Conservation (phyloP, 2,888 invertebrate genomes). For the Acleris laterana region DNA sequence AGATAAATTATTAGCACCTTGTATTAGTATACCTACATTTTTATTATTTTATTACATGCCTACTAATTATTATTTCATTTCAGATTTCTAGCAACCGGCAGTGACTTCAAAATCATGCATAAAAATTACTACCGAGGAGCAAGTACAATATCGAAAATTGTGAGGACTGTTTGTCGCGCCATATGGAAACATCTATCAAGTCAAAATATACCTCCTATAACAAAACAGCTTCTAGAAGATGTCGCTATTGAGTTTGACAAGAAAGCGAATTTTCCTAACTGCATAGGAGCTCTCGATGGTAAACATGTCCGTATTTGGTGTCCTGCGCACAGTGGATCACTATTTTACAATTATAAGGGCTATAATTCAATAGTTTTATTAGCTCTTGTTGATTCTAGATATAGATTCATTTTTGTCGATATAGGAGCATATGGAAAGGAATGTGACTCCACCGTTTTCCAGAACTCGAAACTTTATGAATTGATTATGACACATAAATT, state of each 20-base stretch:
- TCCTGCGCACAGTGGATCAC: not conserved
- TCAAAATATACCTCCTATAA: conserved; percentile 19
- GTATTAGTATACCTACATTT: no score
- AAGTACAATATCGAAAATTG: conserved; percentile 33
- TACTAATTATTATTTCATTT: no score
- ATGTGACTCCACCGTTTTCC: conserved; percentile 1
- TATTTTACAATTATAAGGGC: not conserved
- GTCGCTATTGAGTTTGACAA: conserved; percentile 22
- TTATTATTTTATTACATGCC: no score
- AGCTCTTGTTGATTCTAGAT: conserved; percentile 12
- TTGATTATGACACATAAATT: not conserved
- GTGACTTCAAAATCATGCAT: not conserved
- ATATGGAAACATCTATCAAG: conserved; percentile 34
- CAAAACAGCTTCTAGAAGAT: conserved; percentile 17
- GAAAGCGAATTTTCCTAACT: conserved; percentile 5
- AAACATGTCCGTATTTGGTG: conserved; percentile 2
- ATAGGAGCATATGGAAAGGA: conserved; percentile 7
- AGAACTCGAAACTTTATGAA: conserved; percentile 6
- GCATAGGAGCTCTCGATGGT: conserved; percentile 1
- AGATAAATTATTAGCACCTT: no score
- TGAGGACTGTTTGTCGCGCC: conserved; percentile 30
- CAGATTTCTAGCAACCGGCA: no score
- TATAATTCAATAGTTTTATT: conserved; percentile 8
- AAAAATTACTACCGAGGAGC: conserved; percentile 29
- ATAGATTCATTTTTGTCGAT: conserved; percentile 14